phyloP scores from a whole-genome alignment of 2,888 invertebrate species.

The Cephonodes hylas region DNA sequence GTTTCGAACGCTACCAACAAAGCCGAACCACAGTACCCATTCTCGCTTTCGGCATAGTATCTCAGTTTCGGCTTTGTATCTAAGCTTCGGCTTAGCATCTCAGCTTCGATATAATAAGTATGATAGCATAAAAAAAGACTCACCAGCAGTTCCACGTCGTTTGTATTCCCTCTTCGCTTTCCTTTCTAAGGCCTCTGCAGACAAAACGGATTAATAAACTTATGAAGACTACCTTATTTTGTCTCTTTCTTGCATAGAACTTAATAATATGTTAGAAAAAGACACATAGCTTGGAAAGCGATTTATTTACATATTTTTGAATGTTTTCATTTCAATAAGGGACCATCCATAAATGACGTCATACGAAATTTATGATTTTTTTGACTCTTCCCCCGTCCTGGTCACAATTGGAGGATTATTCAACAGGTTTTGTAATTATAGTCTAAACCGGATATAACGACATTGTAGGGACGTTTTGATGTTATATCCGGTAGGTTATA shows the following conservation, averaged over 20 bases:
- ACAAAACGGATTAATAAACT: constrained; percentile 19
- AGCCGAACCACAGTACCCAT: background rate
- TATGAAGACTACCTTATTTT: background rate
- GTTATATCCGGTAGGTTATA: too few species aligned
- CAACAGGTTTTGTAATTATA: too few species aligned
- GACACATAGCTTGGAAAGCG: too few species aligned
- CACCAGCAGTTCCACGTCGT: constrained; percentile 62
- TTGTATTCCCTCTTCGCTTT: constrained; percentile 68
- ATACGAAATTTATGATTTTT: too few species aligned
- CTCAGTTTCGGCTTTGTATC: background rate
- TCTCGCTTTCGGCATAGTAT: background rate
- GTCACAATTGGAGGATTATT: too few species aligned
- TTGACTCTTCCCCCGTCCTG: too few species aligned
- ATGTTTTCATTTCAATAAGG: too few species aligned
- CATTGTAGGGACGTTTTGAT: too few species aligned
- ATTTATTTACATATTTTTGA: too few species aligned
- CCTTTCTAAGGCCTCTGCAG: constrained; percentile 65
- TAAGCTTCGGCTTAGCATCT: background rate
- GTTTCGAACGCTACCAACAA: background rate
- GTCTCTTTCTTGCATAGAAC: background rate
- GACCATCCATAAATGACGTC: too few species aligned
- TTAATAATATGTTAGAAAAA: too few species aligned
- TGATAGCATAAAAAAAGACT: constrained; percentile 26
- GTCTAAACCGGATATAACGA: too few species aligned
- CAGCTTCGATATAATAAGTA: background rate